Evolutionary conservation across 30 jellyfish, hydroid and myxozoan genomes (phyloP).

Genomic region (Catostylus mosaicus): DNA sequence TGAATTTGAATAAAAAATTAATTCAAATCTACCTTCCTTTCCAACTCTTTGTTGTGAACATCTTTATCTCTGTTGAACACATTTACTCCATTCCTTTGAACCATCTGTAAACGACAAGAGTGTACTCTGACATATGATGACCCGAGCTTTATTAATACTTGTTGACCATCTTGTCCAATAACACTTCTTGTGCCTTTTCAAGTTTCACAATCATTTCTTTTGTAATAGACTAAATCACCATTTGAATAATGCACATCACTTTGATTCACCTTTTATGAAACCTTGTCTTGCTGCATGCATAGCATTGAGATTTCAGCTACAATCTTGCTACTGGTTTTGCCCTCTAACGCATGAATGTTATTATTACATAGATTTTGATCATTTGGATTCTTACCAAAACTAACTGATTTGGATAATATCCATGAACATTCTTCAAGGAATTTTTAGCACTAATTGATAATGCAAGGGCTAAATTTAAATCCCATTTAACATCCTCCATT

Average conservation of each 20-base stretch:
- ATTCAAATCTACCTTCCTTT: too few relatives aligned
- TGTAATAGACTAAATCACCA: neutral
- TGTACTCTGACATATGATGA: neutral
- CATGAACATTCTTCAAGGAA: constrained; percentile 45
- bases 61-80: neutral
- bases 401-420: constrained; percentile 49
- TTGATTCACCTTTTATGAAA: neutral
- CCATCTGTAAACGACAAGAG: neutral
- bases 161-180: neutral
- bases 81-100: neutral
- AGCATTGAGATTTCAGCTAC: neutral
- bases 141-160: neutral
- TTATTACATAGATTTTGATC: constrained; percentile 43
- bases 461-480: constrained; percentile 12
- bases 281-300: neutral
- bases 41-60: neutral
- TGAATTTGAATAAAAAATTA: too few relatives aligned
- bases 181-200: neutral
- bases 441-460: constrained; percentile 67
- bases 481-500: constrained; percentile 42
- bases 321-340: constrained; percentile 27
- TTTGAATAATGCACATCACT: neutral
- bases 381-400: constrained; percentile 64
- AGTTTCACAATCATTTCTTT: neutral
- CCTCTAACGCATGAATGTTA: constrained; percentile 60